Base-by-base conservation (phyloP, 1,140 invertebrate genomes). In the Camponotus pennsylvanicus region DNA sequence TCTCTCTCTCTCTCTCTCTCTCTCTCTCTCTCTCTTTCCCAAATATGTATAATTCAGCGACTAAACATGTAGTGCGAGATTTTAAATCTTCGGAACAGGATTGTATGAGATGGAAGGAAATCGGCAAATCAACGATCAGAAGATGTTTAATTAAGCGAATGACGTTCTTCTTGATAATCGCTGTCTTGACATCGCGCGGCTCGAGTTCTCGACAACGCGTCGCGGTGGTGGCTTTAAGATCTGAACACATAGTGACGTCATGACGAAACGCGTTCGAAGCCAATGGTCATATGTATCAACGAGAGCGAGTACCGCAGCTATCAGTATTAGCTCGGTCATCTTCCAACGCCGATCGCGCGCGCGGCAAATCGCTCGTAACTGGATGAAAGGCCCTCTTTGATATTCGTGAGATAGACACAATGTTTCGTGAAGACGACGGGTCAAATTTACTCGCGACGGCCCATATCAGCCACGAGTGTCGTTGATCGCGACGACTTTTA, bases 301-400 rank as follows among this genome's bases (percentile, higher is more conserved):
- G 66, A 70, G 69, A 83, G 27, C 76, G 86, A 79, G 87, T 88
- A 82, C 77, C 80, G 4, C 49, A 86, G 87, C 92, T 93, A 92
- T 92, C 92, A 93, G 92, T 93, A 92, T 93, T 93, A 92, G 80
- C 86, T 86, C 86, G 91, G 85, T 91, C 85, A 91, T 91, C 89
- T 83, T 88, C 78, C 57, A 69, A 57, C 71, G 82, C 66, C 78
- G 40, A 57, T 49, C 86, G 84, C 11, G 9, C 18, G 75, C 15
- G 55, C 78, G 70, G 32, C 32, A 71, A 55, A 87, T 83, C 32
- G n/a, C 34, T 42, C 70, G 70, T 63, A 70, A n/a, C 15, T 67
- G 7, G 18, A 3, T 15, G 27, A 11, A 1, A 52, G 1, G 11
- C 8, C 9, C 40, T 42, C 34, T 27, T 42, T 15, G 8, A 59